Percentiles rank a stretch among this genome's conserved stretches.
Conservation (phyloP, 2,113 vertebrate species). For the Aegypius monachus region DNA sequence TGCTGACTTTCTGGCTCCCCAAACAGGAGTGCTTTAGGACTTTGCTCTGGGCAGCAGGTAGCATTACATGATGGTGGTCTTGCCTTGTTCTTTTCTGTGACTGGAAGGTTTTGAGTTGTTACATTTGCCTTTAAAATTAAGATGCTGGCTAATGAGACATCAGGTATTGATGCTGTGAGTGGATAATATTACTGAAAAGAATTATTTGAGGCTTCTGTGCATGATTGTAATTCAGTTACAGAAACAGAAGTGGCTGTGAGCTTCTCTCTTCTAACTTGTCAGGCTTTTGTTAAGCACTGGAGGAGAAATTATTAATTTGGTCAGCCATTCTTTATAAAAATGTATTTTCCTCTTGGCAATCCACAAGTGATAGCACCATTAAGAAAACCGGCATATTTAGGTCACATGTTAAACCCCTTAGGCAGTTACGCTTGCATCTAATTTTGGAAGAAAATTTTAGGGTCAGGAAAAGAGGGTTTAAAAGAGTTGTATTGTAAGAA, state of each 20-base stretch:
- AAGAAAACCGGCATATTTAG: constrained; percentile 19
- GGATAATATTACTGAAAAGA: background rate
- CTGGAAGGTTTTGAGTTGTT: background rate
- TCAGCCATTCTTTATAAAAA: background rate
- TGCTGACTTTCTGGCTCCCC: accelerated
- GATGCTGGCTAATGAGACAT: background rate
- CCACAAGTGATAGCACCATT: constrained; percentile 10
- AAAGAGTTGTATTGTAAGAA: background rate
- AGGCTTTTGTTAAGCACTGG: constrained; percentile 13
- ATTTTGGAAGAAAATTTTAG: constrained; percentile 6
- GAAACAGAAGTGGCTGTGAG: background rate
- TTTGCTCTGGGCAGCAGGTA: background rate
- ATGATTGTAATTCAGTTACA: background rate
- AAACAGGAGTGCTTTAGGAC: accelerated
- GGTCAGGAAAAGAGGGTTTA: background rate
- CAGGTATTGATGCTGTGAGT: background rate
- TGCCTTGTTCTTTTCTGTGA: background rate
- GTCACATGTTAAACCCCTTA: background rate
- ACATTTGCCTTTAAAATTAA: background rate
- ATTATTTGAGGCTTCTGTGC: background rate
- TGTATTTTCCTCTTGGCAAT: background rate
- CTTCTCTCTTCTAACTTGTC: background rate
- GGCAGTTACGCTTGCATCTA: background rate
- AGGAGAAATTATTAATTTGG: constrained; percentile 55
- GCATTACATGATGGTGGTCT: background rate